Base-by-base conservation (phyloP, 2,888 invertebrate genomes). In the Thecophora atra region DNA sequence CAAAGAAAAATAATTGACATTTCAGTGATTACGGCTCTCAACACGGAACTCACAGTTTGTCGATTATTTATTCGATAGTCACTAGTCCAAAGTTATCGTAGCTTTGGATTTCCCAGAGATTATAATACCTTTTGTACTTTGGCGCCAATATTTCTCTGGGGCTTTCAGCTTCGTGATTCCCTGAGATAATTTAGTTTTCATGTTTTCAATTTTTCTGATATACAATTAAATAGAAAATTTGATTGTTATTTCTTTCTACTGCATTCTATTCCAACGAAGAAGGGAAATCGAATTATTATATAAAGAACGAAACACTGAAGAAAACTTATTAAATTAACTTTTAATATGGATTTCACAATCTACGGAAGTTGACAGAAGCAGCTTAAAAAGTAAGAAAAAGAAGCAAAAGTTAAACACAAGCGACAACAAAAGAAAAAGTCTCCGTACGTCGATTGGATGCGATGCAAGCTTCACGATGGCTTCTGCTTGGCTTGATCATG, bases 21-120 rank as follows among this genome's bases (percentile, higher is more conserved):
- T 17, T 60, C 60, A 60, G 17, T 64, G 64, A 64, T 64, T 64
- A 47, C 26, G 44, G 64, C 64, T 64, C 42, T 64, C 64, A 64
- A 64, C 51, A 64, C 64, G 64, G 64, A 64, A 64, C 47, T n/a
- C 64, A 64, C 47, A 64, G 64, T 47, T 64, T 64, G 64, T 51
- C 64, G 64, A 26, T 47, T 47, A 47, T 51, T 44, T 51, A 26
- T 30, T 19, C 21, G 8, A 30, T 24, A 4, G 30, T 37, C 42
- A 21, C 21, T 7, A 21, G n/a, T 44, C 19, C 19, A 63, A 15
- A 28, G 47, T 17, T 26, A 60, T 1, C n/a, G 0, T 24, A 11
- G 11, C n/a, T 17, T 24, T 60, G 56, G 11, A 37, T 37, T 37
- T 37, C 37, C 11, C 37, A 37, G 37, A 44, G 30, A 44, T 44